Evolutionary conservation across 2,888 invertebrate species (phyloP), one percentile per base, ranked within the genome.

Genomic region (Phragmatobia fuliginosa): DNA sequence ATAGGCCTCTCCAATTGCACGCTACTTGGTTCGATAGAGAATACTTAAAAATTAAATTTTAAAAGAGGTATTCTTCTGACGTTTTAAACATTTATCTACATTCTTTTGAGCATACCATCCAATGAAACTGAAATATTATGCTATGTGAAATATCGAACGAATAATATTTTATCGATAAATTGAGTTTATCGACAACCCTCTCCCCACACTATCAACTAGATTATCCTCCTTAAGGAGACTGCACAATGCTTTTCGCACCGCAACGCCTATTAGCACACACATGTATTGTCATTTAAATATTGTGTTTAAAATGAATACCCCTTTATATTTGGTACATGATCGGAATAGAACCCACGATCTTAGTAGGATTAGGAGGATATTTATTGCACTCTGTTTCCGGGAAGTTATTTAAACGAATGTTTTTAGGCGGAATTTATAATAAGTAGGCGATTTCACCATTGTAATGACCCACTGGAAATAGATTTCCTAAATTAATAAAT

Each of bases 211-310:
- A 75, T 18, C n/a, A 45, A 45, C 85, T 83, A 87, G 92, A 92
- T 94, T 92, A 93, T 89, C 90, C 83, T 81, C 78, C 79, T 86
- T 81, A 85, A 88, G 85, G 83, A 76, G 76, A 78, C 72, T 78
- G 74, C 85, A 91, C 90, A 93, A 92, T 87, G 85, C 80, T 79
- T 87, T 91, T 92, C 90, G 90, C 93, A 93, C 95, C 93, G 93
- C 93, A 92, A 90, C 92, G 93, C 91, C 90, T 92, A 91, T 94
- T 94, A 94, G 88, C 75, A 87, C 81, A 89, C 89, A 87, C 81
- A 84, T 65, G 84, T 85, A 90, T 94, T 94, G 93, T 94, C 85
- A 94, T 94, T 92, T 67, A 90, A 89, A 94, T 94, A 82, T 75
- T 89, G 90, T 92, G 93, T 94, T 94, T 92, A 92, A 93, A 92